Conservation (phyloP, 2,797 vertebrate genomes). For the Linurgus olivaceus region DNA sequence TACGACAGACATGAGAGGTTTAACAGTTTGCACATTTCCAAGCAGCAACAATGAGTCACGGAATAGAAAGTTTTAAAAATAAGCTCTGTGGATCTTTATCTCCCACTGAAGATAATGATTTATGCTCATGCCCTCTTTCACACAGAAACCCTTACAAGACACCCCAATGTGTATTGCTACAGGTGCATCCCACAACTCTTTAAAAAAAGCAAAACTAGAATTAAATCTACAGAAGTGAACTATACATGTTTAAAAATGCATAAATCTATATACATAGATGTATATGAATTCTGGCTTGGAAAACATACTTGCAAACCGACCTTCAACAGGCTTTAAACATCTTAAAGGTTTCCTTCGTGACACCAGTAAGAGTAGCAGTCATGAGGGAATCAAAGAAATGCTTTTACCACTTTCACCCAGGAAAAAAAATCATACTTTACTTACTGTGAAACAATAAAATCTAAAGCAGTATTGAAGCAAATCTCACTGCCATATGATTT, state of each 20-base stretch:
- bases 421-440: background rate
- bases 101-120: background rate
- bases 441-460: constrained; percentile 42
- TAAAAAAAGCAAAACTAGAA: background rate
- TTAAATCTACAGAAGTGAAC: background rate
- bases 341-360: background rate
- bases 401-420: background rate
- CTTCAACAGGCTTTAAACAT: constrained; percentile 9
- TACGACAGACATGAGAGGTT: background rate
- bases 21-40: background rate
- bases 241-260: background rate
- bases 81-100: background rate
- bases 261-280: background rate
- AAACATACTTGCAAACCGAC: background rate
- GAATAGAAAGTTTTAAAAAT: background rate
- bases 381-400: constrained; percentile 16
- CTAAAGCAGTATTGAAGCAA: constrained; percentile 1
- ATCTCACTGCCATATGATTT: background rate
- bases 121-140: background rate
- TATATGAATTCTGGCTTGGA: background rate
- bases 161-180: background rate
- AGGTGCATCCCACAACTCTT: background rate
- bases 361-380: background rate
- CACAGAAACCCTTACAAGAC: background rate
- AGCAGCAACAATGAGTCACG: background rate